A percentile compares a stretch with the other conserved stretches of the same genome.
These are phyloP conservation scores for Centruroides sculpturatus DNA, from an alignment of 1,140 invertebrate genomes.

Conservation along the genomic window DNA sequence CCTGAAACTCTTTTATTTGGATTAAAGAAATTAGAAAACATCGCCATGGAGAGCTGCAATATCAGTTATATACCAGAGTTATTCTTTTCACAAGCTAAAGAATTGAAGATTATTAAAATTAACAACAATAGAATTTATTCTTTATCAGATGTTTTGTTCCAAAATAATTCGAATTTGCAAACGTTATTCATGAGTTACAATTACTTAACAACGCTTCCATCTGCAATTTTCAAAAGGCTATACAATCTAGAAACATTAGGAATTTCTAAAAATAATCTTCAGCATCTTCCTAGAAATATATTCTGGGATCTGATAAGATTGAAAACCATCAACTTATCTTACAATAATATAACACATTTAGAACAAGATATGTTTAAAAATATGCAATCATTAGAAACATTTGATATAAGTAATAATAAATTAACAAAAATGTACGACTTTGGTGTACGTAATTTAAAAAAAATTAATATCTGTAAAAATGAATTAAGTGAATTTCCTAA, in stretches of 20 bases:
- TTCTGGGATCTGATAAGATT: constrained; percentile 13
- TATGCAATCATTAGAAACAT: background rate
- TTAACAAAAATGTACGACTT: constrained; percentile 6
- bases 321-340: constrained; percentile 8
- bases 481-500: constrained; percentile 9
- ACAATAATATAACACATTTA: constrained; percentile 8
- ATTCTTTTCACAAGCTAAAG: constrained; percentile 2
- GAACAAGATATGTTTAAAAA: background rate
- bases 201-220: constrained; percentile 58
- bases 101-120: background rate
- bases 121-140: constrained; percentile 2
- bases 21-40: constrained; percentile 9
- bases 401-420: background rate
- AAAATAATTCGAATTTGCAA: constrained; percentile 36
- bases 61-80: constrained; percentile 2
- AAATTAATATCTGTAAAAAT: constrained; percentile 12
- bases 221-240: constrained; percentile 40
- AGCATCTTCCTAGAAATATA: constrained; percentile 4
- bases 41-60: constrained; percentile 15
- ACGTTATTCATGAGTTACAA: constrained; percentile 58
- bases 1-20: constrained; percentile 12
- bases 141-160: constrained; percentile 6
- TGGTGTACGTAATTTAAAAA: constrained; percentile 6
- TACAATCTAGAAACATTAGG: constrained; percentile 5
- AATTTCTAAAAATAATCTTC: constrained; percentile 12